Evolutionary conservation across 1,140 invertebrate species (phyloP).

Genomic region (Euwallacea similis): DNA sequence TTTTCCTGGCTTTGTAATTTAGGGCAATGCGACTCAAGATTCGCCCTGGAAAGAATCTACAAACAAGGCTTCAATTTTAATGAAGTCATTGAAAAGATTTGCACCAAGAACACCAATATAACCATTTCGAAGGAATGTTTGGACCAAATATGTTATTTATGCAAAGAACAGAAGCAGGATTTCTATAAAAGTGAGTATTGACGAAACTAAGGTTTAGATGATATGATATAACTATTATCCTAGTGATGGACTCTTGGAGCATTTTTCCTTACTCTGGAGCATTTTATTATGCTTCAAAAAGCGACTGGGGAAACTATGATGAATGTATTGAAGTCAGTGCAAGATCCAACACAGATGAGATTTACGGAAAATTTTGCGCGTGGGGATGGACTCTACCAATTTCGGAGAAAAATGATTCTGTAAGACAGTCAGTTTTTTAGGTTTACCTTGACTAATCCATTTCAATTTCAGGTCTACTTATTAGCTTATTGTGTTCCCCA

Average conservation of each 20-base stretch:
- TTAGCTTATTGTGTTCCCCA: conserved; percentile 31
- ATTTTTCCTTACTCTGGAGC: conserved; percentile 39
- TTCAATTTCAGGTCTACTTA: conserved; percentile 15
- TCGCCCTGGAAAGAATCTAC: too few relatives aligned
- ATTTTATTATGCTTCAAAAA: conserved; percentile 14
- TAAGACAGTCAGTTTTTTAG: not conserved
- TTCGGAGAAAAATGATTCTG: not conserved
- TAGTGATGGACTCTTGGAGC: conserved; percentile 40
- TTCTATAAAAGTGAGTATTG: conserved; percentile 3
- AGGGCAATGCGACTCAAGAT: too few relatives aligned
- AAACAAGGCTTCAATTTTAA: too few relatives aligned
- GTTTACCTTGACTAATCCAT: not conserved
- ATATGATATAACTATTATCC: conserved; percentile 1
- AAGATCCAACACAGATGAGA: not conserved
- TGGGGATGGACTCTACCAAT: conserved; percentile 7
- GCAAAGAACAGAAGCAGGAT: not conserved
- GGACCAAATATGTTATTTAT: too few relatives aligned
- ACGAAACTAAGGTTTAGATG: not conserved
- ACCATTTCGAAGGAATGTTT: too few relatives aligned
- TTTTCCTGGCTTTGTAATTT: too few relatives aligned
- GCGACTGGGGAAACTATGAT: conserved; percentile 39
- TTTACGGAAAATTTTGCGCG: conserved; percentile 37
- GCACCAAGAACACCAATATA: too few relatives aligned
- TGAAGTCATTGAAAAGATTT: too few relatives aligned
- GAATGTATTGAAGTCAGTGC: conserved; percentile 34